phyloP scores from a whole-genome alignment of 1,140 invertebrate genomes.

The Anastrepha obliqua region DNA sequence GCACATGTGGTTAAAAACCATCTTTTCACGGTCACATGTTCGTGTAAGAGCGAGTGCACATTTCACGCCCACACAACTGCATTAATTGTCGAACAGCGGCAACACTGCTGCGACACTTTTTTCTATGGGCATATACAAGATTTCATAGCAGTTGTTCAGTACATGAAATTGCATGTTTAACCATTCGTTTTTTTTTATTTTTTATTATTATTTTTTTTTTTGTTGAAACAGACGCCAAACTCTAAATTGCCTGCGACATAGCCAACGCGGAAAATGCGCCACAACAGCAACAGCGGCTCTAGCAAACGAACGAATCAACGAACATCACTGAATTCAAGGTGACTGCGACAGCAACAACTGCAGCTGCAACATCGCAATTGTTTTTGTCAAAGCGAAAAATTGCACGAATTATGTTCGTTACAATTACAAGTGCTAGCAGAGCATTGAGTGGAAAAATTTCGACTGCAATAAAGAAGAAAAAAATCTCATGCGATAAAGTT shows the following conservation, averaged over 20 bases:
- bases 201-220: not conserved
- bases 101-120: conserved; percentile 3
- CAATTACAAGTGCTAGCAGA: not conserved
- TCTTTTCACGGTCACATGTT: conserved; percentile 15
- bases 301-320: not conserved
- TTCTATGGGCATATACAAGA: not conserved
- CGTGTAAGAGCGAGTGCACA: not conserved
- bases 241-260: not conserved
- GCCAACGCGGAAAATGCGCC: not conserved
- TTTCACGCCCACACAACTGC: not conserved
- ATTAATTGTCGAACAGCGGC: not conserved
- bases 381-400: conserved; percentile 16
- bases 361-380: not conserved
- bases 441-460: conserved; percentile 11
- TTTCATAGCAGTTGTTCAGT: not conserved
- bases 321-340: conserved; percentile 18
- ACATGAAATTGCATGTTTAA: not conserved
- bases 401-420: not conserved
- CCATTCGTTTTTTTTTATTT: not conserved
- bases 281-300: not conserved
- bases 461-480: not conserved
- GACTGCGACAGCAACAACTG: conserved; percentile 3
- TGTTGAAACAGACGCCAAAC: not conserved
- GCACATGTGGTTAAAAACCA: not conserved
- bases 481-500: conserved; percentile 43